A percentile compares a stretch with the other conserved stretches of the same genome.
These are phyloP conservation scores for Timema cristinae DNA, from an alignment of 2,888 invertebrate genomes.

Conservation along the genomic window DNA sequence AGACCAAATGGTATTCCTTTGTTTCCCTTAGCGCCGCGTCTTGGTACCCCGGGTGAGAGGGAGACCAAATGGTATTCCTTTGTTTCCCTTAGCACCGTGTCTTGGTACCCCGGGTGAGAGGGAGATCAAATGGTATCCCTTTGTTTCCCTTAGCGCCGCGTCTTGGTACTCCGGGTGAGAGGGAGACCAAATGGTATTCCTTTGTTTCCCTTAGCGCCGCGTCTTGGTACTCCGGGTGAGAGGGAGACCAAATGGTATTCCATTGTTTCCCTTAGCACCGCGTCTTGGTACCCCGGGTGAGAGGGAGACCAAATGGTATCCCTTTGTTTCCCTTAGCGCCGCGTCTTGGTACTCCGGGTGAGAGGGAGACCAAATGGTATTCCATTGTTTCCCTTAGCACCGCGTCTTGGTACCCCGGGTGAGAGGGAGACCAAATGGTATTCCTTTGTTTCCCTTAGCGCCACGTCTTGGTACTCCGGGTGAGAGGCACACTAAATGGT, in stretches of 20 bases:
- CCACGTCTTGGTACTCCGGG: constrained; percentile 80
- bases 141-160: too few relatives aligned
- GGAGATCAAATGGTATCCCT: neutral
- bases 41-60: constrained; percentile 82
- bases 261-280: too few relatives aligned
- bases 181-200: neutral
- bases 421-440: constrained; percentile 27
- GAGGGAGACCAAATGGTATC: neutral
- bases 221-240: constrained; percentile 82
- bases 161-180: constrained; percentile 82
- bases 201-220: too few relatives aligned
- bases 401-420: constrained; percentile 81
- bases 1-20: too few relatives aligned
- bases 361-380: constrained; percentile 14
- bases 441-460: too few relatives aligned
- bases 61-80: neutral
- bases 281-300: constrained; percentile 82
- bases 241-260: neutral
- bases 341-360: constrained; percentile 82
- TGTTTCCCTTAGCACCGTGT: too few relatives aligned
- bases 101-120: constrained; percentile 82
- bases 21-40: too few relatives aligned
- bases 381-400: too few relatives aligned
- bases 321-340: too few relatives aligned
- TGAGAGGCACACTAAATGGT: constrained; percentile 36